These are phyloP conservation scores for Cavia aperea DNA, from an alignment of 2,113 vertebrate genomes.

Conservation along the genomic window DNA sequence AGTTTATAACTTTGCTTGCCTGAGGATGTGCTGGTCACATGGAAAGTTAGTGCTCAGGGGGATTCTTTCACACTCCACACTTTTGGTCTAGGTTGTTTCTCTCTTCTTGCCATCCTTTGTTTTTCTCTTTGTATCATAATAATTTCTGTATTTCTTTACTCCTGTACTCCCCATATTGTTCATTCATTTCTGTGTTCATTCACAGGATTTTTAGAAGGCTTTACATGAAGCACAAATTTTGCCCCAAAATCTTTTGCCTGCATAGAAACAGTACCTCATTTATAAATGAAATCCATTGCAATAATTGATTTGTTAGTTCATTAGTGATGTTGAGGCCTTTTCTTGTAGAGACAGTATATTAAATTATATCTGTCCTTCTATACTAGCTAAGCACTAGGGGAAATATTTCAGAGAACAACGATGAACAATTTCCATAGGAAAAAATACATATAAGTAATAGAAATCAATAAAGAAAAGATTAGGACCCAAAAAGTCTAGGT, in stretches of 20 bases:
- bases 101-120: not conserved
- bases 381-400: not conserved
- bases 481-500: not conserved
- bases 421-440: not conserved
- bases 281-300: not conserved
- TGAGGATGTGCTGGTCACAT: not conserved
- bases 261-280: not conserved
- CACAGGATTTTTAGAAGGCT: not conserved
- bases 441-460: not conserved
- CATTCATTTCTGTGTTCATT: conserved; percentile 12
- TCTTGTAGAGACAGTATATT: conserved; percentile 11
- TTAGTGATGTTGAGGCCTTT: conserved; percentile 22
- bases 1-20: not conserved
- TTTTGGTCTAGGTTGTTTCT: not conserved
- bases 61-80: not conserved
- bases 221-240: conserved; percentile 15
- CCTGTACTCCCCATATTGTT: not conserved
- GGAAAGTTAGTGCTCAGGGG: not conserved
- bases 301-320: conserved; percentile 35
- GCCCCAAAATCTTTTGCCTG: not conserved
- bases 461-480: not conserved
- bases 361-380: conserved; percentile 3
- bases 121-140: conserved; percentile 5
- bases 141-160: not conserved
- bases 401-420: not conserved